phyloP scores from a whole-genome alignment of 2,113 vertebrate genomes.

The Pandion haliaetus region DNA sequence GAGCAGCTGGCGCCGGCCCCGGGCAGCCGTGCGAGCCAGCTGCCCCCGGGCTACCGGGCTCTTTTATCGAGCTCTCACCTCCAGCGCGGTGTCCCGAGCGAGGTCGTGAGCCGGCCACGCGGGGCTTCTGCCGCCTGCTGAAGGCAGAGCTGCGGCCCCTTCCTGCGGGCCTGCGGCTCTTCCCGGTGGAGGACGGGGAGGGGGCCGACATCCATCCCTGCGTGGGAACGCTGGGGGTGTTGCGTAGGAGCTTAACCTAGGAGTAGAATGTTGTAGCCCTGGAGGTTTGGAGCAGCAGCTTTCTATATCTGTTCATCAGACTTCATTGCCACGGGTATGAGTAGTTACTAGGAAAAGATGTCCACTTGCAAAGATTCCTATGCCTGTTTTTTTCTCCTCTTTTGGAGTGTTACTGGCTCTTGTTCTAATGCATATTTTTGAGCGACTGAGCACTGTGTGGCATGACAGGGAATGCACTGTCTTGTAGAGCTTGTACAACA shows the following conservation, averaged over 20 bases:
- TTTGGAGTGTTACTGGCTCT: not conserved
- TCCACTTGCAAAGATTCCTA: accelerated
- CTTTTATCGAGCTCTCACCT: no score
- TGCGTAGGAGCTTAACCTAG: not conserved
- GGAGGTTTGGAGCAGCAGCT: not conserved
- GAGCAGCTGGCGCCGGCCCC: not conserved
- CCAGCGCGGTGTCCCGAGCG: not conserved
- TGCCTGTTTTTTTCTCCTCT: no score
- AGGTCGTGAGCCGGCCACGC: not conserved
- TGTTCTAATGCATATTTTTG: accelerated
- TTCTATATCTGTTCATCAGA: not conserved
- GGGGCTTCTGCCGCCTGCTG: not conserved
- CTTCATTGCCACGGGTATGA: accelerated
- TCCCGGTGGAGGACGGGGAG: not conserved
- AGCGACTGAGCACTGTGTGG: not conserved
- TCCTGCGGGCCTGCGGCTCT: not conserved
- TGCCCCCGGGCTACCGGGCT: not conserved
- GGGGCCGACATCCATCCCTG: not conserved
- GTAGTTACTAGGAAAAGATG: not conserved
- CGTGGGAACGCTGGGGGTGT: not conserved
- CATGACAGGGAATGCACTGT: accelerated
- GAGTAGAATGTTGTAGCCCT: accelerated
- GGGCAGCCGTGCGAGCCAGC: not conserved
- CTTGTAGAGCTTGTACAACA: not conserved
- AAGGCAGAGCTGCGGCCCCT: not conserved